Base-by-base conservation (phyloP, 2,888 invertebrate genomes). In the Coecobrya sp. region DNA sequence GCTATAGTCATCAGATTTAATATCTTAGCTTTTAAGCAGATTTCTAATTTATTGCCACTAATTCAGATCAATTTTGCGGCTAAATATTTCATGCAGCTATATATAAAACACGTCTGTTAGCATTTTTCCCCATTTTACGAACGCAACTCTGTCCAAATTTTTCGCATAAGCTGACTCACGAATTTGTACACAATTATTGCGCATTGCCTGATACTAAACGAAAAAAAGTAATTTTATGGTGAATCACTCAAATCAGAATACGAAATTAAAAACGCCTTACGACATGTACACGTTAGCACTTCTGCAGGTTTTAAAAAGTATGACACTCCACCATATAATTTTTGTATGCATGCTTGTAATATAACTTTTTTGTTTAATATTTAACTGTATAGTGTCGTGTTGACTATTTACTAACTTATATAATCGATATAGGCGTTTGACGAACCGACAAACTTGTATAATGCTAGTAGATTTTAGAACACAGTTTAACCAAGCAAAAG, bases 191-290 rank as follows among this genome's bases (percentile, higher is more conserved):
- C 11, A 27, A 68, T 68, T 7, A 25, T 30, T 30, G 27, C 68
- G 68, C 68, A 68, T 30, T 68, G 68, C 68, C 68, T 68, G 30
- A 68, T 16, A 68, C 68, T 16, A 27, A 11, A 25, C 68, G 25
- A 36, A 62, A 62, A 59, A n/a, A 16, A n/a, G 10, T 73, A 45
- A 76, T 19, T 25, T 19, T 76, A 76, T 45, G 45, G 49, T 19
- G 76, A 45, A 76, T 49, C 76, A 49, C 45, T 30, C 30, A 30
- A 76, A 76, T 45, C 76, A 76, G 7, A 70, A 70, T 76, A 76
- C 76, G 76, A 76, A 76, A 76, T 49, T 45, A 76, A 76, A n/a
- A 76, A 76, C 76, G 76, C 76, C 76, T 76, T 76, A 76, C 13
- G 42, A 45, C 27, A 49, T 42, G 45, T 76, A 76, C 76, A 76